Conservation (phyloP, 2,888 invertebrate genomes). For the Gymnocheta viridis region DNA sequence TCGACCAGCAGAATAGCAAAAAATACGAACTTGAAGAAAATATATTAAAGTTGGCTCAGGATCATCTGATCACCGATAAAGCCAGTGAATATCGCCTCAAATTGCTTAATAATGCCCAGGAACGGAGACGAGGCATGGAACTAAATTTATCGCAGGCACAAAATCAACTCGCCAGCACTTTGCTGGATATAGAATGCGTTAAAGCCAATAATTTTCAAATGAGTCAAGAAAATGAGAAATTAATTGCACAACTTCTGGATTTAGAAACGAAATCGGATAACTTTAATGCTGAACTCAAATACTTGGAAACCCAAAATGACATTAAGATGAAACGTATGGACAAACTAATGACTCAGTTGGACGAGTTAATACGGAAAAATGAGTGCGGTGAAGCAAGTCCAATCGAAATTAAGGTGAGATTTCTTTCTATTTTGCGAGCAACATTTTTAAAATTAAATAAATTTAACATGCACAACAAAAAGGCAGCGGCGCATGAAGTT, state of each 20-base stretch:
- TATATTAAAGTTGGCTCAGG: conserved; percentile 86
- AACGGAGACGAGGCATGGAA: conserved; percentile 81
- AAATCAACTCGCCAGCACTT: conserved; percentile 84
- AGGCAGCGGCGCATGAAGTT: too few relatives aligned
- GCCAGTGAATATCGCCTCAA: conserved; percentile 84
- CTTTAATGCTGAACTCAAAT: conserved; percentile 82
- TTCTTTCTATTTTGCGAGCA: conserved; percentile 65
- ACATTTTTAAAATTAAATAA: too few relatives aligned
- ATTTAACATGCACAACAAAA: background rate
- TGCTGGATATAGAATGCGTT: conserved; percentile 82
- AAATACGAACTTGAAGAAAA: conserved; percentile 86
- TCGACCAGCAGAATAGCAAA: conserved; percentile 83
- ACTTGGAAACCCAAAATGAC: conserved; percentile 81
- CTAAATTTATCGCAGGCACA: conserved; percentile 81
- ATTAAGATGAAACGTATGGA: conserved; percentile 83
- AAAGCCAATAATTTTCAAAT: conserved; percentile 74
- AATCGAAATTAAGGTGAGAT: conserved; percentile 69
- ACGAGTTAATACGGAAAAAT: conserved; percentile 82
- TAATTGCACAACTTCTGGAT: conserved; percentile 77
- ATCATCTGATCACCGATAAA: conserved; percentile 87
- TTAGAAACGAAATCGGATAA: conserved; percentile 82
- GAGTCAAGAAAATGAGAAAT: conserved; percentile 74
- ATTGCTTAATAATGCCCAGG: conserved; percentile 82
- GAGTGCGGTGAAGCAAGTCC: conserved; percentile 80
- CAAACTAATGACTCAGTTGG: conserved; percentile 83